A percentile compares a stretch with the other conserved stretches of the same genome.
Evolutionary conservation across 2,888 invertebrate genomes (phyloP).

Genomic region (Macrophya annulata): DNA sequence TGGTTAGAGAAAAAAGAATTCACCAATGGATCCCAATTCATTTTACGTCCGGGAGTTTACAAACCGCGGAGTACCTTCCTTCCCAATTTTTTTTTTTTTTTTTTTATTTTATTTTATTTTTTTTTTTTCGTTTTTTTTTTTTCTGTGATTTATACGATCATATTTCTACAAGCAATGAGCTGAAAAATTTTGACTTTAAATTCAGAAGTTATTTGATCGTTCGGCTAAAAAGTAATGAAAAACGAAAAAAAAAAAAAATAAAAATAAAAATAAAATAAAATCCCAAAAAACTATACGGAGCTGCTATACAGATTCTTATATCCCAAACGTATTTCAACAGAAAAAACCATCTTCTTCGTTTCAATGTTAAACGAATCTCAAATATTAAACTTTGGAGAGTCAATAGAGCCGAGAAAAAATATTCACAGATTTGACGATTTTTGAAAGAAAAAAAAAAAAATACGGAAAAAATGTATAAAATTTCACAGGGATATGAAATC

Average conservation of each 20-base stretch:
- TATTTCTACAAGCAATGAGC: constrained; percentile 31
- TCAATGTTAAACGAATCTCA: background rate
- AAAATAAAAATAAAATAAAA: background rate
- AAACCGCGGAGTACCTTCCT: constrained; percentile 24
- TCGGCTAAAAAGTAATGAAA: background rate
- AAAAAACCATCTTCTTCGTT: background rate
- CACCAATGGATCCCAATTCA: constrained; percentile 42
- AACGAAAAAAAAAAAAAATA: background rate
- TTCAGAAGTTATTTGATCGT: constrained; percentile 8
- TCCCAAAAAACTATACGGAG: background rate
- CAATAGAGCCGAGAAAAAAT: background rate
- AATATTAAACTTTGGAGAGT: background rate
- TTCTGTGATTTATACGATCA: background rate
- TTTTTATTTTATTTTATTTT: background rate
- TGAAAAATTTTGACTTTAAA: constrained; percentile 21
- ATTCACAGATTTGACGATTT: constrained; percentile 5
- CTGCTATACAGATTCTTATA: background rate
- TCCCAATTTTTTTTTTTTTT: background rate
- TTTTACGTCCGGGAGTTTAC: constrained; percentile 39
- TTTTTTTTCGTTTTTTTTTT: background rate
- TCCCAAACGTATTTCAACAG: background rate
- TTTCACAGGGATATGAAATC: background rate
- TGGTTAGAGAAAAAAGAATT: background rate
- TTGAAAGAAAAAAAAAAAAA: background rate
- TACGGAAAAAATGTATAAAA: background rate